These are phyloP conservation scores for Paedocypris micromegethes DNA, from an alignment of 2,797 vertebrate species.

Conservation along the genomic window DNA sequence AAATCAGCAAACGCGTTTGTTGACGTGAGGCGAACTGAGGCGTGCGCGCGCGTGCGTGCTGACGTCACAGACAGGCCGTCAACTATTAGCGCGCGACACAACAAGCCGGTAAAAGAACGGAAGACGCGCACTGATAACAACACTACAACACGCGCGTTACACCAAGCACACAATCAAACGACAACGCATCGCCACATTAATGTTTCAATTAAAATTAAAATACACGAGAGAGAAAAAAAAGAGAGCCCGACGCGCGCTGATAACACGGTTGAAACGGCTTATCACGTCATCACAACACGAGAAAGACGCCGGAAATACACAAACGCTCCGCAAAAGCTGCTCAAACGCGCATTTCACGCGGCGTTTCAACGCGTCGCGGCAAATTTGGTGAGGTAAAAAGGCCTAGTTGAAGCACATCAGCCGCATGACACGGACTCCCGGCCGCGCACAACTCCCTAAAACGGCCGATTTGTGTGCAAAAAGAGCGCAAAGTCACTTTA, in stretches of 20 bases:
- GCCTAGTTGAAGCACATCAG: constrained; percentile 3
- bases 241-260: too few relatives aligned
- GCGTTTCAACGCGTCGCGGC: not conserved
- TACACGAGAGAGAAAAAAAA: too few relatives aligned
- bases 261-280: too few relatives aligned
- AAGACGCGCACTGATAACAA: constrained; percentile 8
- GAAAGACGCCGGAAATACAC: not conserved
- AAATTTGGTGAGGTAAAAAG: not conserved
- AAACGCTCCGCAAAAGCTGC: too few relatives aligned
- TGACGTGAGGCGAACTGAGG: too few relatives aligned
- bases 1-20: not conserved
- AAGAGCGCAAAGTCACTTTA: not conserved
- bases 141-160: constrained; percentile 14
- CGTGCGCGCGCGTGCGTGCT: constrained; percentile 25
- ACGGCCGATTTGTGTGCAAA: not conserved
- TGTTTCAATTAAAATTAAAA: too few relatives aligned
- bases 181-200: too few relatives aligned
- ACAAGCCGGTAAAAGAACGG: constrained; percentile 21
- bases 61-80: constrained; percentile 56
- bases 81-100: constrained; percentile 23
- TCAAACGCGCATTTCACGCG: fast-evolving
- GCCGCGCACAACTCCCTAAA: not conserved
- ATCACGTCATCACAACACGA: too few relatives aligned
- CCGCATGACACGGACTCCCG: not conserved
- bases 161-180: not conserved